Conservation (phyloP, 35 echinoderm and acorn worm genomes). For the Heliocidaris tuberculata region DNA sequence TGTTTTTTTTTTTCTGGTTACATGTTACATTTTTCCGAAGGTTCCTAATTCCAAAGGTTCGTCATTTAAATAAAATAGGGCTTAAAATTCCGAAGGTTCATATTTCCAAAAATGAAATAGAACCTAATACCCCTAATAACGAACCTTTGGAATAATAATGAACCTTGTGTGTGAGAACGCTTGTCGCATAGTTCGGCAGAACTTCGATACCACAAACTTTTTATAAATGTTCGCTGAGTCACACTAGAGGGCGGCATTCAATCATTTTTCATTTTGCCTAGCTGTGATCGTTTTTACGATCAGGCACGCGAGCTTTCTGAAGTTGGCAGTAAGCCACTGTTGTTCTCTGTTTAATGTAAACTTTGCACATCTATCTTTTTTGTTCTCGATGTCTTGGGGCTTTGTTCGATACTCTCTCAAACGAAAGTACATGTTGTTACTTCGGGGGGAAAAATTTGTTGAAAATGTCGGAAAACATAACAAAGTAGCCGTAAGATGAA, state of each 20-base stretch:
- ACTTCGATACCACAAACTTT: background rate
- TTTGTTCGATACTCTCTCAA: background rate
- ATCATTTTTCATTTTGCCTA: background rate
- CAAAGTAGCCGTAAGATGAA: background rate
- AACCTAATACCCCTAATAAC: too few relatives aligned
- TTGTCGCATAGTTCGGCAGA: background rate
- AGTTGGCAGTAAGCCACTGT: slow-evolving; percentile 32
- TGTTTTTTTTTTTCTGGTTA: too few relatives aligned
- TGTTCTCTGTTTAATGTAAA: background rate
- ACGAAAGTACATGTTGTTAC: background rate
- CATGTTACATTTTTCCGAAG: too few relatives aligned
- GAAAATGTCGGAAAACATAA: background rate
- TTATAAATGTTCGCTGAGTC: background rate
- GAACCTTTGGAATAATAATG: too few relatives aligned
- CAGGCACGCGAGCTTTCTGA: background rate
- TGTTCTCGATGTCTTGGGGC: background rate
- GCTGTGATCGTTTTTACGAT: background rate
- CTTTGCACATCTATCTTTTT: background rate
- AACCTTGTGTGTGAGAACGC: background rate
- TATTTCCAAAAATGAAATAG: too few relatives aligned
- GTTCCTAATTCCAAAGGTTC: too few relatives aligned
- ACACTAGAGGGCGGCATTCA: background rate
- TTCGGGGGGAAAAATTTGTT: too few relatives aligned
- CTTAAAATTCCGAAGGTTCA: too few relatives aligned
- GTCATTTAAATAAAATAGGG: too few relatives aligned